Evolutionary conservation across 1,140 invertebrate species (phyloP).

Genomic region (Potamilus streckersoni): DNA sequence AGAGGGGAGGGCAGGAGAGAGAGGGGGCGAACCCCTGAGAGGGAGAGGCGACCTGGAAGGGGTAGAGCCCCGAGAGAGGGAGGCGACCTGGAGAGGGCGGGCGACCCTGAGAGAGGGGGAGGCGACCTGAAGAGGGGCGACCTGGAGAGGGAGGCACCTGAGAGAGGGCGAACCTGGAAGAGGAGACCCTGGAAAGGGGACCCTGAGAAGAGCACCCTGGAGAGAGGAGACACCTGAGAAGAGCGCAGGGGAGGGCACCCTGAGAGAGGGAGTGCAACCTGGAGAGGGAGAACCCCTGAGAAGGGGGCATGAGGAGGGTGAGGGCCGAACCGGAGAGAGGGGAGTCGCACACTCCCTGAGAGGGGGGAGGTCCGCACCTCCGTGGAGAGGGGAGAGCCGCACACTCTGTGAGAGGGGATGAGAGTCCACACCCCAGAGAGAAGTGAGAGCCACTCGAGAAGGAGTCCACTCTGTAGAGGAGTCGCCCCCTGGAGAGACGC

Average conservation of each 20-base stretch:
- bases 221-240: background rate
- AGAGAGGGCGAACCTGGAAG: background rate
- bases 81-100: background rate
- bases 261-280: background rate
- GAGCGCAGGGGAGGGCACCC: background rate
- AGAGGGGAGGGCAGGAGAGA: conserved; percentile 3
- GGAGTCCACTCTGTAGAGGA: too few species aligned
- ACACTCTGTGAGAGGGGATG: too few species aligned
- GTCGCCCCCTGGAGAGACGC: too few species aligned
- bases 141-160: conserved; percentile 1
- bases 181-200: conserved; percentile 1
- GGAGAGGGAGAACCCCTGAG: background rate
- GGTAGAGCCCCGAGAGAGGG: conserved; percentile 8
- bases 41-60: conserved; percentile 9
- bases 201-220: background rate
- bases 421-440: too few species aligned
- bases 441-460: too few species aligned
- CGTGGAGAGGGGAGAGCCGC: conserved; percentile 6
- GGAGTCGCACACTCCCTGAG: background rate
- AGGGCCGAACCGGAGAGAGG: background rate
- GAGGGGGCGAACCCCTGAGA: conserved; percentile 1
- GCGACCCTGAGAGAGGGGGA: conserved; percentile 1
- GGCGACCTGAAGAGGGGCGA: background rate
- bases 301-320: background rate
- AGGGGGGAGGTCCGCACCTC: background rate